Base-by-base conservation (phyloP, 2,888 invertebrate genomes). In the Oligia fasciuncula region DNA sequence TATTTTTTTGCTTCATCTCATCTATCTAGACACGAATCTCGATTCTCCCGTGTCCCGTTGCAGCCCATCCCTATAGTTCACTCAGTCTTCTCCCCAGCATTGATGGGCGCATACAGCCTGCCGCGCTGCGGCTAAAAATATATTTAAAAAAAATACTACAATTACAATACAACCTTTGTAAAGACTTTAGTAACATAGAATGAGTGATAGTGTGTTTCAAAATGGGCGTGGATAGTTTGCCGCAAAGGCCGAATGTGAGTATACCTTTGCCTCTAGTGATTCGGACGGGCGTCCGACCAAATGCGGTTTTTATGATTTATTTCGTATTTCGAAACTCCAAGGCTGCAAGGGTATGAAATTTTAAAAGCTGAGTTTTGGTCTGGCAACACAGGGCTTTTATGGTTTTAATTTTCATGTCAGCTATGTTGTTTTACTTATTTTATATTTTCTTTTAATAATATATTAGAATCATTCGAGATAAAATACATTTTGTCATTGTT, bases 201-300 rank as follows among this genome's bases (percentile, higher is more conserved):
- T 79, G 83, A 89, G 89, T 89, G 89, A 76, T 82, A 85, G 79
- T 89, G 88, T 88, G 89, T 75, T 76, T 81, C 67, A 91, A 79
- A 72, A 96, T 96, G 96, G 96, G 96, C 75, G 95, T 96, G 88
- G 96, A 96, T 88, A 95, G 94, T 82, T 71, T 94, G 70, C 94
- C 93, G 81, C 94, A 93, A 79, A 89, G 95, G 72, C 89, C 92
- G 5, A 90, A 91, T 78, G 95, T 95, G 77, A 94, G 95, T 94
- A 87, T 80, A 69, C 62, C 75, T 75, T 83, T 77, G 70, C 77
- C 78, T 79, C 23, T 74, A 84, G 78, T 81, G 68, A 81, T 76
- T 78, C 62, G 49, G 71, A 74, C 79, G 87, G 71, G 74, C 73
- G 79, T 68, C 81, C 43, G 71, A 67, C 77, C 29, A 82, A 87